A percentile compares a stretch with the other conserved stretches of the same genome.
Conservation (phyloP, 2,797 vertebrate species). For the Esox masquinongy region DNA sequence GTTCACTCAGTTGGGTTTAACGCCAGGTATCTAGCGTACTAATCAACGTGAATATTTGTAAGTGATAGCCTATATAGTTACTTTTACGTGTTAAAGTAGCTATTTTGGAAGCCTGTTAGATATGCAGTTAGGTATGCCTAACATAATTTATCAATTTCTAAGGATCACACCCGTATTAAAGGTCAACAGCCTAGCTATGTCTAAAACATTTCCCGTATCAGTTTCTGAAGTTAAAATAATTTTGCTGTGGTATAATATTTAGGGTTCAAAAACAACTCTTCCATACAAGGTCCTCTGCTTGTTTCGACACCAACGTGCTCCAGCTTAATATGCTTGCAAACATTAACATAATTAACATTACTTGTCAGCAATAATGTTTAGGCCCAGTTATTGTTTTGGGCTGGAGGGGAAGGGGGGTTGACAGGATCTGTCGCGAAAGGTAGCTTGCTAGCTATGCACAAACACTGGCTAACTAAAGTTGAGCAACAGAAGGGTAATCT, state of each 20-base stretch:
- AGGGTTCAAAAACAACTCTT: neutral
- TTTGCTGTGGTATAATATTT: neutral
- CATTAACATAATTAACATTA: constrained; percentile 11
- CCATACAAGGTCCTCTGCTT: neutral
- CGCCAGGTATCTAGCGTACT: neutral
- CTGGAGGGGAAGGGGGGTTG: constrained; percentile 59
- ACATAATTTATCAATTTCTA: neutral
- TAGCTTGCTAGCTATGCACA: neutral
- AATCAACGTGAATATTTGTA: no score
- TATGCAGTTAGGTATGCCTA: neutral
- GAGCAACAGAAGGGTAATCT: constrained; percentile 15
- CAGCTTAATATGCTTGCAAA: constrained; percentile 54
- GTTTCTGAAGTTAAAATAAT: neutral
- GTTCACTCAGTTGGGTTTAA: neutral
- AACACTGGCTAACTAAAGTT: constrained; percentile 20
- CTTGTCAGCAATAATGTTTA: constrained; percentile 67
- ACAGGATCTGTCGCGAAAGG: constrained; percentile 11
- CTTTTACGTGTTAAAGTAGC: neutral
- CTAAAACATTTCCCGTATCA: neutral
- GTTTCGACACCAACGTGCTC: constrained; percentile 14
- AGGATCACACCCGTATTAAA: neutral
- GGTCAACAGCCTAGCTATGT: neutral
- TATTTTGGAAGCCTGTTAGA: neutral
- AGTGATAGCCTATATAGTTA: neutral
- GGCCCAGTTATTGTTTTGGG: constrained; percentile 70